Conservation (phyloP, 2,113 vertebrate genomes). For the Tychaedon coryphoeus region DNA sequence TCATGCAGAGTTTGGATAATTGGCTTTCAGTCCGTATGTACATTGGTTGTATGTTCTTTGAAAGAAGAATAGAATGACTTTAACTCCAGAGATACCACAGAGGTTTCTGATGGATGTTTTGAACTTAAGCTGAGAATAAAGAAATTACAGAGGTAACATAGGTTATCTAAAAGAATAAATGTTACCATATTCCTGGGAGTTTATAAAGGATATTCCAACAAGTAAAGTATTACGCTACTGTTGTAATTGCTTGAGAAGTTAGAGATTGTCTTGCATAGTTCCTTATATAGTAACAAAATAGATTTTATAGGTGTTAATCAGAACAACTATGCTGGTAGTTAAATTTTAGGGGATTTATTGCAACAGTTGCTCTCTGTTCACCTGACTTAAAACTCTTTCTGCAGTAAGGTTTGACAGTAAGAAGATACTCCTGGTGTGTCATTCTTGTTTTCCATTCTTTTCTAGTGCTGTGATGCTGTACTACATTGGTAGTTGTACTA, state of each 20-base stretch:
- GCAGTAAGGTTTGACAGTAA: background rate
- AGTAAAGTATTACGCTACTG: background rate
- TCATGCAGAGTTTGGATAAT: background rate
- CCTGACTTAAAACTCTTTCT: background rate
- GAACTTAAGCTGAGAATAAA: background rate
- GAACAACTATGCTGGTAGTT: background rate
- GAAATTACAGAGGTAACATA: background rate
- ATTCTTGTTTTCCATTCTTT: background rate
- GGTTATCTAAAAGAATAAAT: background rate
- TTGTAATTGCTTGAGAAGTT: background rate
- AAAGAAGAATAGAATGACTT: background rate
- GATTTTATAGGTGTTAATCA: background rate
- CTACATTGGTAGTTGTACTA: background rate
- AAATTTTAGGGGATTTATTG: background rate
- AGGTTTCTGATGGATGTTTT: background rate
- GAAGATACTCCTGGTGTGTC: background rate
- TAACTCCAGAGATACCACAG: background rate
- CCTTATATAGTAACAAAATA: background rate
- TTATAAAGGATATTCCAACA: background rate
- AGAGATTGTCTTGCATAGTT: background rate
- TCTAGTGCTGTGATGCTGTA: background rate
- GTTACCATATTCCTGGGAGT: background rate
- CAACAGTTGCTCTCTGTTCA: background rate
- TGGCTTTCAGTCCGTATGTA: background rate
- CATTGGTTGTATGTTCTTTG: background rate